Conservation (phyloP, 2,888 invertebrate genomes). For the Saturnia pavonia region DNA sequence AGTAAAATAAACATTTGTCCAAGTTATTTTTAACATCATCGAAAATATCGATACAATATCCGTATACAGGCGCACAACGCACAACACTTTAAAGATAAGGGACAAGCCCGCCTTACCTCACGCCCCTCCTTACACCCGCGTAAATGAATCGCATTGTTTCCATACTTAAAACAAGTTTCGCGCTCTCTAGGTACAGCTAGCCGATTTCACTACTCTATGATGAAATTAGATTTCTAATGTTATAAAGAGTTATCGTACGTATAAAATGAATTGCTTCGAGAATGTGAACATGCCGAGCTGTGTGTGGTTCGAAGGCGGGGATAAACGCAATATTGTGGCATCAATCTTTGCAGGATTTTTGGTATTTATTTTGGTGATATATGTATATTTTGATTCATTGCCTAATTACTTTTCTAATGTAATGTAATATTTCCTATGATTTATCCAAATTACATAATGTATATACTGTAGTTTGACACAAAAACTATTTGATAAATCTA, state of each 20-base stretch:
- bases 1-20: too few relatives aligned
- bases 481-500: neutral
- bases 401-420: neutral
- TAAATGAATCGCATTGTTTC: too few relatives aligned
- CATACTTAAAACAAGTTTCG: too few relatives aligned
- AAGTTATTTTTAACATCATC: too few relatives aligned
- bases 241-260: neutral
- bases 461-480: neutral
- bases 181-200: too few relatives aligned
- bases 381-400: slow-evolving; percentile 32
- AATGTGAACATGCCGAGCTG: slow-evolving; percentile 88
- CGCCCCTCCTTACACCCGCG: too few relatives aligned
- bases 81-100: too few relatives aligned
- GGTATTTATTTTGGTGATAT: slow-evolving; percentile 83
- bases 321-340: slow-evolving; percentile 92
- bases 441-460: neutral
- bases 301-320: slow-evolving; percentile 92
- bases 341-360: slow-evolving; percentile 93
- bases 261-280: slow-evolving; percentile 85
- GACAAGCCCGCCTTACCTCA: too few relatives aligned
- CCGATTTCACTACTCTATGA: too few relatives aligned
- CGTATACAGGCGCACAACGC: too few relatives aligned
- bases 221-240: neutral
- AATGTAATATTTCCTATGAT: neutral
- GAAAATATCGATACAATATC: too few relatives aligned